Evolutionary conservation across 2,113 vertebrate genomes (phyloP).

Genomic region (Alaudala cheleensis): DNA sequence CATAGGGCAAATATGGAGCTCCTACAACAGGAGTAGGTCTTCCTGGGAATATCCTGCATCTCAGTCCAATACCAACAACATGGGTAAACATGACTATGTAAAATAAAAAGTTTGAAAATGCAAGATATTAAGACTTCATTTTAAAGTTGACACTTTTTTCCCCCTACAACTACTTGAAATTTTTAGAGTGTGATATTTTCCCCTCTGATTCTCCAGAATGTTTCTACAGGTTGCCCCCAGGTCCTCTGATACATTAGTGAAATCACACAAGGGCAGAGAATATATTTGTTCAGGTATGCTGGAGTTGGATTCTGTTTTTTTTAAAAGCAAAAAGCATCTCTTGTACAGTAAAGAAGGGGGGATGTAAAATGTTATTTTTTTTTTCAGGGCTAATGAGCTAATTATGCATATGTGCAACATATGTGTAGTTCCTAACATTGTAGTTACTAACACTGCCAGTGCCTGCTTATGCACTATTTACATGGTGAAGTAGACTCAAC

Average conservation of each 20-base stretch:
- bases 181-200: neutral
- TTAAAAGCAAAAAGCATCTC: neutral
- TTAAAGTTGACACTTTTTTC: neutral
- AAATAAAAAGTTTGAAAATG: neutral
- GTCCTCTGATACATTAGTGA: accelerated
- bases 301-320: neutral
- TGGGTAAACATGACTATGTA: accelerated
- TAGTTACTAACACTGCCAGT: accelerated
- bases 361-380: accelerated
- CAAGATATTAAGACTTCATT: neutral
- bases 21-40: neutral
- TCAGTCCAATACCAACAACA: neutral
- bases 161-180: neutral
- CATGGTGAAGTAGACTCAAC: neutral
- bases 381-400: neutral
- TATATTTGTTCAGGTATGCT: neutral
- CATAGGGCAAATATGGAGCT: accelerated
- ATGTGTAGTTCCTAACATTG: neutral
- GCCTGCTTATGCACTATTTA: neutral
- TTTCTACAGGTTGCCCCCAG: neutral
- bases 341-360: neutral
- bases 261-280: neutral
- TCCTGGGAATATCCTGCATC: neutral
- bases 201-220: neutral
- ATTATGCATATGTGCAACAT: neutral